phyloP scores from a whole-genome alignment of 1,140 invertebrate genomes.

The Neotoxoptera formosana region DNA sequence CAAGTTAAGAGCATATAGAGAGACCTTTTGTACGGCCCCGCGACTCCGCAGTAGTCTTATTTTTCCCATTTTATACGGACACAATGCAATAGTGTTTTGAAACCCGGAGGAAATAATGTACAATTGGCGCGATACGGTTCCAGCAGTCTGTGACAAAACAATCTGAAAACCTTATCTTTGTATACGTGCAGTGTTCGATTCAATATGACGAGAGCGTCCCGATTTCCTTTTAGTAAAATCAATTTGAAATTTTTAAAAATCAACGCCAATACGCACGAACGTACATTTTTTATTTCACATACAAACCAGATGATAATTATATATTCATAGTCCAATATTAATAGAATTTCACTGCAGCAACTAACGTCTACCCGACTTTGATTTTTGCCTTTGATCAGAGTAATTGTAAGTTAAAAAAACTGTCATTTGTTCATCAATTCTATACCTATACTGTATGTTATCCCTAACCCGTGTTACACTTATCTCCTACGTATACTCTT shows the following conservation, averaged over 20 bases:
- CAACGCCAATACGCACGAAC: not conserved
- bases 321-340: too few relatives aligned
- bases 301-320: not conserved
- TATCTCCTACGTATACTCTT: too few relatives aligned
- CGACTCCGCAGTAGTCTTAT: not conserved
- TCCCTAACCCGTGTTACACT: too few relatives aligned
- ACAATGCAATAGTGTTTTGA: slow-evolving; percentile 1
- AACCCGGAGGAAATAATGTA: not conserved
- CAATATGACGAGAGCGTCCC: not conserved
- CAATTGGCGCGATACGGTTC: not conserved
- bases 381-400: too few relatives aligned
- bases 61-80: not conserved
- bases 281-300: not conserved
- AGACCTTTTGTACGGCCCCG: not conserved
- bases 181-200: not conserved
- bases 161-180: not conserved
- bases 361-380: too few relatives aligned
- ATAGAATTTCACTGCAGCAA: too few relatives aligned
- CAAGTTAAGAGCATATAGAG: not conserved
- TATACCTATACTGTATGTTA: too few relatives aligned
- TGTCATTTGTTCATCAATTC: too few relatives aligned
- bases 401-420: too few relatives aligned
- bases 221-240: not conserved
- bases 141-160: not conserved
- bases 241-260: not conserved